Percentiles rank a stretch among this genome's conserved stretches.
These are phyloP conservation scores for Drosophila hydei DNA, from an alignment of 1,140 invertebrate genomes.

Conservation along the genomic window DNA sequence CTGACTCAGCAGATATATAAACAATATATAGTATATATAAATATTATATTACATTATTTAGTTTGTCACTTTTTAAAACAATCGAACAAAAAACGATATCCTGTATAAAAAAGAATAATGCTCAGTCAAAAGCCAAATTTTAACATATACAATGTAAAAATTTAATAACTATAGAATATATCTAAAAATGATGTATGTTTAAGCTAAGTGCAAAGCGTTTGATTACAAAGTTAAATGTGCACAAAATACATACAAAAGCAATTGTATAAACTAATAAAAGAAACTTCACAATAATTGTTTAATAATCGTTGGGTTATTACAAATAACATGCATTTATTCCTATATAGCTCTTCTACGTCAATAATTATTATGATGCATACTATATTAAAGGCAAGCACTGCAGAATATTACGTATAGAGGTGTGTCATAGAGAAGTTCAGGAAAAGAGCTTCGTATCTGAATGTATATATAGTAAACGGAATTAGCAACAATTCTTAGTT, in stretches of 20 bases:
- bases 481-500: too few relatives aligned
- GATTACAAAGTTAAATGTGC: constrained; percentile 36
- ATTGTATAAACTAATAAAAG: constrained; percentile 66
- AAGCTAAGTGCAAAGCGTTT: constrained; percentile 36
- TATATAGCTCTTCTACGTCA: too few relatives aligned
- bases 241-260: constrained; percentile 48
- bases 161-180: constrained; percentile 37
- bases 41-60: constrained; percentile 55
- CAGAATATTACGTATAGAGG: too few relatives aligned
- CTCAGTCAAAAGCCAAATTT: constrained; percentile 78
- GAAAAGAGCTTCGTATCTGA: too few relatives aligned
- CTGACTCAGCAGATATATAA: not conserved
- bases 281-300: constrained; percentile 43
- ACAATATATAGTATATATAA: constrained; percentile 21
- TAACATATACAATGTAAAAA: constrained; percentile 73
- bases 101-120: constrained; percentile 71
- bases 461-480: too few relatives aligned
- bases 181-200: constrained; percentile 44
- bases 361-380: too few relatives aligned
- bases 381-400: too few relatives aligned
- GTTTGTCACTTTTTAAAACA: constrained; percentile 54
- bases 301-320: not conserved
- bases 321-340: too few relatives aligned
- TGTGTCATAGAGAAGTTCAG: too few relatives aligned
- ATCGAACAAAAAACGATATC: constrained; percentile 51